phyloP scores from a whole-genome alignment of 2,113 vertebrate genomes.

The Carlito syrichta region DNA sequence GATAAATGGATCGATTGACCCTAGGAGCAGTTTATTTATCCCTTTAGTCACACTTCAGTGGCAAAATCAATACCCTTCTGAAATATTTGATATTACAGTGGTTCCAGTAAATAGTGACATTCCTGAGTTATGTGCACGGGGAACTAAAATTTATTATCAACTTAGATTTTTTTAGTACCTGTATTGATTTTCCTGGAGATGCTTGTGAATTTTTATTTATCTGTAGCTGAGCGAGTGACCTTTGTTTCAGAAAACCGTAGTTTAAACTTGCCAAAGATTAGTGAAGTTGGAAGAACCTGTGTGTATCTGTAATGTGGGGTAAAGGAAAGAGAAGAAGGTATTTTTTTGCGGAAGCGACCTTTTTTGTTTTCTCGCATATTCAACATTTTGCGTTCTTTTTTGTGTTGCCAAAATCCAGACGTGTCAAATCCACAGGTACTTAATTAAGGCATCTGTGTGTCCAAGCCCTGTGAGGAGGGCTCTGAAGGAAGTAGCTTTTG shows the following conservation, averaged over 20 bases:
- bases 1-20: conserved; percentile 90
- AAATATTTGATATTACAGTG: conserved; percentile 86
- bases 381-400: conserved; percentile 28
- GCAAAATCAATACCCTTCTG: conserved; percentile 88
- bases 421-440: not conserved
- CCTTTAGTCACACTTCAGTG: conserved; percentile 90
- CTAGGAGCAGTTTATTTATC: conserved; percentile 88
- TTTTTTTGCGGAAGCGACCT: not conserved
- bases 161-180: conserved; percentile 86
- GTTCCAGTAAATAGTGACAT: conserved; percentile 88
- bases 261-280: conserved; percentile 65
- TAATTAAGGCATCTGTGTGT: not conserved
- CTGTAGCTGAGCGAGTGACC: conserved; percentile 82
- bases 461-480: not conserved
- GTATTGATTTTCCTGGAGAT: conserved; percentile 84
- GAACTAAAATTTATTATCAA: conserved; percentile 88
- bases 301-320: not conserved
- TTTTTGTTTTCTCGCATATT: conserved; percentile 49
- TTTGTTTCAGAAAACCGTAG: conserved; percentile 77
- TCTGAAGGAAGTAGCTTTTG: not conserved
- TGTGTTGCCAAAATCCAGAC: not conserved
- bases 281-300: not conserved
- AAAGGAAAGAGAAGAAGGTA: conserved; percentile 1
- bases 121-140: conserved; percentile 82
- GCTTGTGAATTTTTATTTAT: conserved; percentile 89